phyloP scores from a whole-genome alignment of 2,113 vertebrate species.

The Etheostoma spectabile region DNA sequence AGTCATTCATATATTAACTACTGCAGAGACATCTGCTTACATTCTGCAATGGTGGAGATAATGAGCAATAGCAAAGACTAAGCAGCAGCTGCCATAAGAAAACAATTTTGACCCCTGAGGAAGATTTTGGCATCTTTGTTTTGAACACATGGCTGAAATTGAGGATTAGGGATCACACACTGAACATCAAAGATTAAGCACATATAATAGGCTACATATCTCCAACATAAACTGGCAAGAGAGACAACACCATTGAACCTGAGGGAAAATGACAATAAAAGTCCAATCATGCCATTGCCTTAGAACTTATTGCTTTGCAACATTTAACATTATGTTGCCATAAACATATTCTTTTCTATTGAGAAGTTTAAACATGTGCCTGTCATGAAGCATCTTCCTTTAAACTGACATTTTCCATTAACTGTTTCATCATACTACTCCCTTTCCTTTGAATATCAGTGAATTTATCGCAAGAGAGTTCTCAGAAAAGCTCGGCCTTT shows the following conservation, averaged over 20 bases:
- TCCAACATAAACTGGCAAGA: neutral
- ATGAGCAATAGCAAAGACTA: conserved; percentile 31
- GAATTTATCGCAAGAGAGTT: neutral
- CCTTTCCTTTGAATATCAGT: conserved; percentile 1
- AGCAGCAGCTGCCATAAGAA: conserved; percentile 27
- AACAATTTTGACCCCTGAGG: neutral
- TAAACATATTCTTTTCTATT: neutral
- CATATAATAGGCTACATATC: neutral
- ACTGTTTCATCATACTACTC: neutral
- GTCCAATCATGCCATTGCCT: neutral
- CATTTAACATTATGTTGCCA: neutral
- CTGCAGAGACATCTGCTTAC: conserved; percentile 14
- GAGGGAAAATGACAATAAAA: neutral
- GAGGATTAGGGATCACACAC: neutral
- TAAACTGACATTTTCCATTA: neutral
- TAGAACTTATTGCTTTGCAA: neutral
- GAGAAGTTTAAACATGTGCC: neutral
- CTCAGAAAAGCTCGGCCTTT: neutral
- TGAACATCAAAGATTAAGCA: neutral
- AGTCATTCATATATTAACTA: conserved; percentile 1
- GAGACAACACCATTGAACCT: neutral
- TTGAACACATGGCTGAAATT: conserved; percentile 17
- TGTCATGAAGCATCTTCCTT: neutral
- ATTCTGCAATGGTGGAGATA: conserved; percentile 29
- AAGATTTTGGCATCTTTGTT: neutral